Conservation (phyloP, 1,140 invertebrate species). For the Penaeus vannamei region DNA sequence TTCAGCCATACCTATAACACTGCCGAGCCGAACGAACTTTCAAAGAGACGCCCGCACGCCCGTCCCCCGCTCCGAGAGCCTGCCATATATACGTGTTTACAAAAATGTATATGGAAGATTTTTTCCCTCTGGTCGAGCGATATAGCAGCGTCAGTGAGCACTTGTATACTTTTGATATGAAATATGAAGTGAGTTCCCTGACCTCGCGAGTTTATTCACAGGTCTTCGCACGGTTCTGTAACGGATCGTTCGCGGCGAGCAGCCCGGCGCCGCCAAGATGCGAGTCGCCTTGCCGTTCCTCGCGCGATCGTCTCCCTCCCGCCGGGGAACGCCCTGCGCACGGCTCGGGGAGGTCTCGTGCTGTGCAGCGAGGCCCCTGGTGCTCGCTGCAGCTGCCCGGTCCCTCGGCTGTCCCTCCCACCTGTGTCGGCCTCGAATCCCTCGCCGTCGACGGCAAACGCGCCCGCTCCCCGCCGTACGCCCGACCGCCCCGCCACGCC, state of each 20-base stretch:
- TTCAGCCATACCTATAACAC: too few relatives aligned
- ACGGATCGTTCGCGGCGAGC: background rate
- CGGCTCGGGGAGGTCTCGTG: too few relatives aligned
- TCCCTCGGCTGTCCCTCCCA: too few relatives aligned
- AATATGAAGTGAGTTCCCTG: conserved; percentile 62
- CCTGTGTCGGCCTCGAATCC: background rate
- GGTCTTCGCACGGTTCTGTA: conserved; percentile 30
- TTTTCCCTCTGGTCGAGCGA: conserved; percentile 50
- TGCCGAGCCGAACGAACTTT: too few relatives aligned
- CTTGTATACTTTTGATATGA: conserved; percentile 65
- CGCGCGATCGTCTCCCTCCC: too few relatives aligned
- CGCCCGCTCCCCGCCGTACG: background rate
- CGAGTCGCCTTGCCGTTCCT: too few relatives aligned
- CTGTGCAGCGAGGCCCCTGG: too few relatives aligned
- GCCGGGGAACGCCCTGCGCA: too few relatives aligned
- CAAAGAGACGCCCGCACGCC: too few relatives aligned
- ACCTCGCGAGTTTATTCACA: conserved; percentile 18
- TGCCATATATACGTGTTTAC: conserved; percentile 48
- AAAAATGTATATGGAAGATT: conserved; percentile 59
- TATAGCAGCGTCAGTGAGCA: conserved; percentile 58
- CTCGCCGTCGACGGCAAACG: background rate
- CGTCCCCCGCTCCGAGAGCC: background rate
- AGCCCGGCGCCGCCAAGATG: too few relatives aligned
- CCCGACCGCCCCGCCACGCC: background rate
- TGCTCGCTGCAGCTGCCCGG: too few relatives aligned